Evolutionary conservation across 35 echinoderm and acorn worm species (phyloP).

Genomic region (Ophiothrix spiculata): DNA sequence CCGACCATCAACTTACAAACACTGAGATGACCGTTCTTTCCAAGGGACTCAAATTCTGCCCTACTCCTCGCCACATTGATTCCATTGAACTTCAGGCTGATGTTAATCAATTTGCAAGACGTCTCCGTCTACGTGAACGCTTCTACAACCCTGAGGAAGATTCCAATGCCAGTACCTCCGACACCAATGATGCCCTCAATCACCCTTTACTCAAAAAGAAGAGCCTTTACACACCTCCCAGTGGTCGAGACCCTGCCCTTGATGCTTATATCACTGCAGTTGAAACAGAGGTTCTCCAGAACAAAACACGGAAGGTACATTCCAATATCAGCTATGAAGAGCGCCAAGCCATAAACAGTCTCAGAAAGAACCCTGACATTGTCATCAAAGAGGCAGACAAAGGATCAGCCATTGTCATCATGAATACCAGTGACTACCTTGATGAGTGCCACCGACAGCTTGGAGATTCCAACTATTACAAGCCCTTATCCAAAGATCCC

Average conservation of each 20-base stretch:
- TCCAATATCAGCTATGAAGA: neutral
- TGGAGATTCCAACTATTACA: neutral
- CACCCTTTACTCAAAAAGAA: neutral
- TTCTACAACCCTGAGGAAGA: neutral
- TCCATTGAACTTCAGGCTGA: neutral
- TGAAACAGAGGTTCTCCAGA: neutral
- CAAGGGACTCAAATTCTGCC: neutral
- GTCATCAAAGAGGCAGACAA: constrained; percentile 7
- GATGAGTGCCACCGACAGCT: neutral
- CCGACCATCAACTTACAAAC: neutral
- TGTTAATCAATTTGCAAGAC: neutral
- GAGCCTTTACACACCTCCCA: neutral
- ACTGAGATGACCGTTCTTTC: neutral
- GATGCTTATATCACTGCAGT: neutral
- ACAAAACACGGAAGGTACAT: neutral
- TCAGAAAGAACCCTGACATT: neutral
- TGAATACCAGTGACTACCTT: neutral
- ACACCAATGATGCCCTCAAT: neutral
- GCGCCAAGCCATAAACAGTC: neutral
- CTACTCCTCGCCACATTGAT: neutral
- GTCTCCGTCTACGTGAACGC: neutral
- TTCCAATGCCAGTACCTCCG: neutral
- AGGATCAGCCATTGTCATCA: constrained; percentile 3
- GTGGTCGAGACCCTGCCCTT: neutral
- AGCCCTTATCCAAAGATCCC: neutral